These are phyloP conservation scores for Brachionus asplanchnoidis DNA, from an alignment of 1,140 invertebrate species.

Conservation along the genomic window DNA sequence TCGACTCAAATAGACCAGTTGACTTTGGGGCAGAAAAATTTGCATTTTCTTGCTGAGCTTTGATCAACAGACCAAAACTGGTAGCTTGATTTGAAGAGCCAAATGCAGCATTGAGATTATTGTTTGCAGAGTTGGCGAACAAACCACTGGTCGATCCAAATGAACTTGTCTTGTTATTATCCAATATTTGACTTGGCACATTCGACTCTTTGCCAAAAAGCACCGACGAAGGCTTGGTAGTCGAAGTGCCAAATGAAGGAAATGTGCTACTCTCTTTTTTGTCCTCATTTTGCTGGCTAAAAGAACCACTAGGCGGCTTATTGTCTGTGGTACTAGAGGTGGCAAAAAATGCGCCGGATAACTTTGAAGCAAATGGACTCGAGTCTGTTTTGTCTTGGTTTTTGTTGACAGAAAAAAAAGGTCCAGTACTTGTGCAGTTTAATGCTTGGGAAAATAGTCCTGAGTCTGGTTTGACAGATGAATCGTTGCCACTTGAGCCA, in stretches of 20 bases:
- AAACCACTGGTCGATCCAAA: background rate
- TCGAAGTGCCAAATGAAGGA: background rate
- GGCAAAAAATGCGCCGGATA: no score
- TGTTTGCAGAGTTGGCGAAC: background rate
- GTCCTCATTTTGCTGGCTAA: background rate
- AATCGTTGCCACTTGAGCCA: no score
- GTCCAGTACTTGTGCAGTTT: no score
- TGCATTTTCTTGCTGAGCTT: background rate
- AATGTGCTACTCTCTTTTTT: background rate
- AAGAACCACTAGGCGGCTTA: background rate
- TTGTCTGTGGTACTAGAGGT: no score
- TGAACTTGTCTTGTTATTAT: background rate
- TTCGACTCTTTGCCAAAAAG: background rate
- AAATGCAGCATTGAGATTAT: background rate
- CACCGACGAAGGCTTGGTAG: background rate
- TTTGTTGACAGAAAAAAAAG: no score
- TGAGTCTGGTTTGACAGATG: no score
- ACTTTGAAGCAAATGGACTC: no score
- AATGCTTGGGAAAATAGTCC: no score
- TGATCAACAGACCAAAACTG: background rate
- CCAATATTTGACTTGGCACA: background rate
- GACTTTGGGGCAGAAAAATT: background rate
- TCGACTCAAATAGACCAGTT: background rate
- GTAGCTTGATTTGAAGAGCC: background rate
- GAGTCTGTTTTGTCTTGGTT: no score